Base-by-base conservation (phyloP, 2,888 invertebrate species). In the Dermolepida albohirtum region DNA sequence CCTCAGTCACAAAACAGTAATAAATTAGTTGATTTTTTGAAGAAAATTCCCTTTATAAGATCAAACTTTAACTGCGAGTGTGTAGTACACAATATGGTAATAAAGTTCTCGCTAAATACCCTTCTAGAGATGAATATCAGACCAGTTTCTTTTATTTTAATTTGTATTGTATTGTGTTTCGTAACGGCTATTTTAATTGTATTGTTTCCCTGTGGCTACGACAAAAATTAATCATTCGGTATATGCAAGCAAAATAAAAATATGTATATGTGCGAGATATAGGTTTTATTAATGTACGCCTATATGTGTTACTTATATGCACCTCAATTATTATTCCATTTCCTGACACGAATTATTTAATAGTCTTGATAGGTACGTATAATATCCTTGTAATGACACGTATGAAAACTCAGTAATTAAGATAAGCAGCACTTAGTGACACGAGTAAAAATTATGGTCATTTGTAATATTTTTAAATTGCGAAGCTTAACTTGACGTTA, bases 21-120 rank as follows among this genome's bases (percentile, higher is more conserved):
- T 73, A 73, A 73, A 73, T 73, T 73, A 73, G 65, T 47, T 54
- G 66, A 67, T 70, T 69, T 73, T 72, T 63, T 51, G 54, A 64
- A 14, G 27, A 69, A 62, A 65, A 64, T 69, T 73, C 67, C 65
- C 69, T 70, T 70, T 73, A 69, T 71, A 73, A 70, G 70, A 71
- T 71, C 69, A 73, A 71, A 73, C 71, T 66, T 69, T 67, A 57
- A 67, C 57, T 70, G 55, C 65, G 68, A 62, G 47, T 62, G 34
- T 62, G 47, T 47, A 62, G 14, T 72, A 72, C 65, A 72, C 72
- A 72, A 72, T 72, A 72, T 72, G 72, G 72, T 72, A 71, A 72
- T 72, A 72, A 72, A 72, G 68, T 68, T 70, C 51, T 69, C 59
- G 66, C 57, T 66, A 66, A 66, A 66, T 66, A 66, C 66, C 66